phyloP scores from a whole-genome alignment of 2,113 vertebrate genomes.

The Gymnogyps californianus region DNA sequence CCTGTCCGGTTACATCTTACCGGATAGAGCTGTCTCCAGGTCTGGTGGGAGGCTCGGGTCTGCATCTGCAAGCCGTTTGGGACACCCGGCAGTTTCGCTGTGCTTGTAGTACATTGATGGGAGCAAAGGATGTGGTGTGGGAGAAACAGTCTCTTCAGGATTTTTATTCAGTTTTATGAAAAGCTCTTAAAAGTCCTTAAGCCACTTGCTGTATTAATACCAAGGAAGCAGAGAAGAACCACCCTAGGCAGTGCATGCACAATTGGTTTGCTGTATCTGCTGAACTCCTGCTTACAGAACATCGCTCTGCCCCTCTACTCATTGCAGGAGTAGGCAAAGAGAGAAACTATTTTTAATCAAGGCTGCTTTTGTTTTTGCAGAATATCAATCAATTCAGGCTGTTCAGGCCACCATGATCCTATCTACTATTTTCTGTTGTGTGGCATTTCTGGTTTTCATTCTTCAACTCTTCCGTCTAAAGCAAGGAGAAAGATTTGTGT shows the following conservation, averaged over 20 bases:
- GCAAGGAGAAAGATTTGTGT: conserved; percentile 92
- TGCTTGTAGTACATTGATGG: neutral
- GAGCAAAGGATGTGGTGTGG: neutral
- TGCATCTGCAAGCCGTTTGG: neutral
- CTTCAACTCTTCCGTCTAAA: conserved; percentile 96
- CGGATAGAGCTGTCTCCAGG: neutral
- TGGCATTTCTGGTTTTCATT: conserved; percentile 90
- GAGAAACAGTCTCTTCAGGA: neutral
- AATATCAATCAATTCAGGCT: conserved; percentile 80
- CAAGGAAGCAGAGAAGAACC: neutral
- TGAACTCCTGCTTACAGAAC: neutral
- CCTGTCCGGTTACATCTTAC: neutral
- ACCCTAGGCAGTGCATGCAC: neutral
- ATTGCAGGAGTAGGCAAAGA: neutral
- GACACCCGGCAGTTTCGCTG: neutral
- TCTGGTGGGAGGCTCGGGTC: neutral
- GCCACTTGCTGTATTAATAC: neutral
- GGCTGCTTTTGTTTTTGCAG: conserved; percentile 67
- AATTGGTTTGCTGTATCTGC: neutral
- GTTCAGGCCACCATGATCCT: conserved; percentile 93
- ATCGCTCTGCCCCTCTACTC: neutral
- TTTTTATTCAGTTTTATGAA: neutral
- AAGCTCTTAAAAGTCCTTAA: neutral
- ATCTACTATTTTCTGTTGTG: conserved; percentile 86
- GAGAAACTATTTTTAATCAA: neutral